Percentiles rank a stretch among this genome's conserved stretches.
phyloP scores from a whole-genome alignment of 2,113 vertebrate species.

The Ptychochromis oligacanthus region DNA sequence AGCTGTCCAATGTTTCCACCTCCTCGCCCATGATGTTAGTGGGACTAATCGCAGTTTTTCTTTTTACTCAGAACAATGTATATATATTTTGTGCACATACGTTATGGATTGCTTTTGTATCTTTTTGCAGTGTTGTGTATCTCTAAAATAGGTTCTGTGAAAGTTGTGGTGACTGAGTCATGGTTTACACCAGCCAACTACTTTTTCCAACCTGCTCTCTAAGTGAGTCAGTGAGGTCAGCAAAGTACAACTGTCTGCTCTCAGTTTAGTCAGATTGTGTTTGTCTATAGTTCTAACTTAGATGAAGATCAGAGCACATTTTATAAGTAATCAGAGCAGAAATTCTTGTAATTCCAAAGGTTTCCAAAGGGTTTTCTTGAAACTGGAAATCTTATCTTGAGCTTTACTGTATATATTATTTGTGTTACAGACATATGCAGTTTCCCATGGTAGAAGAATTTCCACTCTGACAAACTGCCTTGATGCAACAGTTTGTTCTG shows the following conservation, averaged over 20 bases:
- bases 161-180: not conserved
- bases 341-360: conserved; percentile 5
- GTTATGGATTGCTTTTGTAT: no score
- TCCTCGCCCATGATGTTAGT: no score
- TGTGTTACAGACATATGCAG: not conserved
- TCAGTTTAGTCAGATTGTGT: no score
- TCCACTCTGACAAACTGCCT: not conserved
- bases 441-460: not conserved
- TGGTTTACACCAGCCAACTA: accelerated
- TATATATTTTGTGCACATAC: no score
- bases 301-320: not conserved
- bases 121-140: not conserved
- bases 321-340: not conserved
- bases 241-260: no score
- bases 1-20: no score
- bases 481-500: not conserved
- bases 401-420: not conserved
- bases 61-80: no score
- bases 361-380: conserved; percentile 7
- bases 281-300: not conserved
- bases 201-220: not conserved
- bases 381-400: not conserved
- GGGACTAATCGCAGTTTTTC: no score
- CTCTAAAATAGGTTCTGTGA: not conserved
- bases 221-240: not conserved